Percentiles rank a stretch among this genome's conserved stretches.
Conservation (phyloP, 2,797 vertebrate genomes). For the Aythya fuligula region DNA sequence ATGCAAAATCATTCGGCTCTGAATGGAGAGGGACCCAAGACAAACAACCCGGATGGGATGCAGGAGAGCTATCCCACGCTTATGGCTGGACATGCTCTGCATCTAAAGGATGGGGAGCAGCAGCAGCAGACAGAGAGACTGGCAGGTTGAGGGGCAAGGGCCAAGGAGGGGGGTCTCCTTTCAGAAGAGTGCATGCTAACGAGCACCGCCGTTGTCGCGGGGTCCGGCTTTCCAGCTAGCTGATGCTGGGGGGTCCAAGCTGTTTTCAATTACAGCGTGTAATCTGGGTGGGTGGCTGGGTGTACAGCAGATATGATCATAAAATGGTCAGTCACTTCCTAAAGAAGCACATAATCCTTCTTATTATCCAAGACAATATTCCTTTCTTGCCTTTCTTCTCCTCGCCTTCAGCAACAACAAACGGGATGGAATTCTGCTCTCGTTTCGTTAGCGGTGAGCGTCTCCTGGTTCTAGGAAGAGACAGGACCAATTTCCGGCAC, state of each 20-base stretch:
- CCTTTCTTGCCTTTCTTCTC: conserved; percentile 11
- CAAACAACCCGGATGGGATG: conserved; percentile 60
- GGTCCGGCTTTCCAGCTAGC: conserved; percentile 3
- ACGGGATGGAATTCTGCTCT: neutral
- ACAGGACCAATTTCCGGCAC: conserved; percentile 52
- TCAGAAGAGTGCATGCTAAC: conserved; percentile 56
- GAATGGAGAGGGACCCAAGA: conserved; percentile 63
- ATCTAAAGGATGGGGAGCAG: conserved; percentile 57
- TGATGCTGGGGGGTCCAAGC: neutral
- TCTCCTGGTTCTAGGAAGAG: conserved; percentile 34
- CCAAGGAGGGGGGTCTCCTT: conserved; percentile 64
- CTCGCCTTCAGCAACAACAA: neutral
- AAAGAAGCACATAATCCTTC: conserved; percentile 23
- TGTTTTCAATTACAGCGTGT: neutral
- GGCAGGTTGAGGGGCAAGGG: conserved; percentile 69
- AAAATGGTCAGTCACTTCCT: conserved; percentile 20
- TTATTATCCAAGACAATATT: conserved; percentile 44
- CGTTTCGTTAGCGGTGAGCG: neutral
- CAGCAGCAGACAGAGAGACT: conserved; percentile 28
- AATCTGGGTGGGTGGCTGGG: conserved; percentile 53
- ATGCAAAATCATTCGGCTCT: conserved; percentile 47
- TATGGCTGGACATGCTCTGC: conserved; percentile 64
- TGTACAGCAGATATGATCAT: conserved; percentile 29
- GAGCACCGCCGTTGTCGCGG: neutral
- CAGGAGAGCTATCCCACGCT: conserved; percentile 67